These are phyloP conservation scores for Falco naumanni DNA, from an alignment of 2,797 vertebrate species.

Conservation along the genomic window DNA sequence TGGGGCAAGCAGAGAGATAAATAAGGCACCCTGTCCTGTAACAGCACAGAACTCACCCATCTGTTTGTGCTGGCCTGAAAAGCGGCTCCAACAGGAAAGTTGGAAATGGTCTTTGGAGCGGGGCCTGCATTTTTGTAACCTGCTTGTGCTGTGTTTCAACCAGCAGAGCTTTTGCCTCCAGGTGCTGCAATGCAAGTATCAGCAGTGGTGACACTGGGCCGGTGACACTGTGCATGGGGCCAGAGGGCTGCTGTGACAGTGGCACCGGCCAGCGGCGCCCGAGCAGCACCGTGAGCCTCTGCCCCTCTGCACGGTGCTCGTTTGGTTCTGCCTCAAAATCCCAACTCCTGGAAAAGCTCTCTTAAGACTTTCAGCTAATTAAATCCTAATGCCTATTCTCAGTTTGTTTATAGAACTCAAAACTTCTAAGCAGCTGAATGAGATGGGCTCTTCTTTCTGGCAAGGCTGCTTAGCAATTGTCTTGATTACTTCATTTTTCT, in stretches of 20 bases:
- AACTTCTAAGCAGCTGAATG: background rate
- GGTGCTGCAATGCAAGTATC: background rate
- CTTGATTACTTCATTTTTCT: background rate
- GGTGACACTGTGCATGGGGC: no score
- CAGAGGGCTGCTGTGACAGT: rapidly evolving
- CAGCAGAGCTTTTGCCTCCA: background rate
- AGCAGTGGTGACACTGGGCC: background rate
- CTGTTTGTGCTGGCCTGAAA: background rate
- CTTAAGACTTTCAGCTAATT: background rate
- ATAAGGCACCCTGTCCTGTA: background rate
- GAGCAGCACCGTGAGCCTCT: background rate
- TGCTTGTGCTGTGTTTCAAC: background rate
- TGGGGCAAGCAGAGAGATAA: background rate
- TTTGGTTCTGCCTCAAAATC: background rate
- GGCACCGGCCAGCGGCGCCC: rapidly evolving
- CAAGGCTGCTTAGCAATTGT: background rate
- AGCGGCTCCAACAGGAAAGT: background rate
- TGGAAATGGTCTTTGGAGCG: background rate
- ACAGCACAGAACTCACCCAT: background rate
- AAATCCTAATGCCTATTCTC: background rate
- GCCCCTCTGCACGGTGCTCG: background rate
- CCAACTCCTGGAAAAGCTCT: background rate
- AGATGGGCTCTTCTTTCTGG: background rate
- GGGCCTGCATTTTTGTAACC: background rate
- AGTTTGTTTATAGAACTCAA: background rate